Base-by-base conservation (phyloP, 2,888 invertebrate genomes). In the Drosophila mimica region DNA sequence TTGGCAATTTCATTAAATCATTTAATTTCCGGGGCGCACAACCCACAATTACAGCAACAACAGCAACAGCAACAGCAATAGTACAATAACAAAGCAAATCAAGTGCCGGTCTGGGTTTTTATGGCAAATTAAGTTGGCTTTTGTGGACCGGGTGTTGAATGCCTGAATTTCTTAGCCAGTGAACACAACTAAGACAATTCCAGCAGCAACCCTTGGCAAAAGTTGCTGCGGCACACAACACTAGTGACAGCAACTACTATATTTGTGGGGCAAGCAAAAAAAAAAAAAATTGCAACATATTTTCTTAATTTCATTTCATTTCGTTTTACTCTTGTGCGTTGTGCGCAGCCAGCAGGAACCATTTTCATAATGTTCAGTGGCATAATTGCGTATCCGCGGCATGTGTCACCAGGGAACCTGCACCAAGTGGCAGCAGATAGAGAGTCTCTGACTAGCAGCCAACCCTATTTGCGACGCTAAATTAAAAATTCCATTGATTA, bases 1-100 rank as follows among this genome's bases (percentile, higher is more conserved):
- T 72, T 59, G 71, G 80, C 76, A 77, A 82, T 88, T 89, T 89
- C 89, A 83, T 90, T 88, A 90, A 90, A 89, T 90, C 89, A 90
- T 90, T 89, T 89, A 84, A 88, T 90, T 90, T 88, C 88, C 88
- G 84, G 82, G 75, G 56, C 54, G 51, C 74, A 56, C 63, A 77
- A 56, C 70, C 64, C 58, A 60, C 71, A 71, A 69, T 54, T 61
- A 66, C 70, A 74, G 64, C 46, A 71, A 58, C 52, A 54, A 38
- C 33, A 43, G 57, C 48, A 30, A 64, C 63, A 68, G 66, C 70
- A 84, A 70, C 30, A 57, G 30, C 40, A 31, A 40, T 40, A 30
- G 38, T 57, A 43, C 40, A 40, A 30, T 64, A 70, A 69, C 68
- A 84, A 70, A 88, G 75, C 79, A 82, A 88, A 88, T 82, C 82